Base-by-base conservation (phyloP, 2,888 invertebrate species). In the Dorcus hopei region DNA sequence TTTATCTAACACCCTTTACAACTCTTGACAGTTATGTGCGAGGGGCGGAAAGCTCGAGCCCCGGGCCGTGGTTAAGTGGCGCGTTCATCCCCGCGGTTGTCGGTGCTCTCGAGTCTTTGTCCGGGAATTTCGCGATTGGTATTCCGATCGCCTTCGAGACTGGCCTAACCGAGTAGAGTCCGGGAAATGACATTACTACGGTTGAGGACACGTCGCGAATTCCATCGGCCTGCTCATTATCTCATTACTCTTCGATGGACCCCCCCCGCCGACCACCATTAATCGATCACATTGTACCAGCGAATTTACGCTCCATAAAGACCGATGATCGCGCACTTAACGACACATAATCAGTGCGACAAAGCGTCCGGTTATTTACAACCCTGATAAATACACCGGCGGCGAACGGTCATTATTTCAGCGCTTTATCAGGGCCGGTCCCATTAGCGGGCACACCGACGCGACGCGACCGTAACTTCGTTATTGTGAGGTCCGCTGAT, bases 1-100 rank as follows among this genome's bases (percentile, higher is more conserved):
- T 70, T 70, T 71, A 70, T 71, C 70, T 58, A 55, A 72, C 73
- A 70, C 72, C 72, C 72, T 72, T 73, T 72, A 72, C 71, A 68
- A 71, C 67, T 68, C 70, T 69, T 73, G 74, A 73, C 75, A 74
- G 74, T 71, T 73, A 70, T 71, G 71, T 62, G 70, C 63, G 60
- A 61, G 64, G 55, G 57, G 57, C 54, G 54, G 52, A 57, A 62
- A 56, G 61, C 58, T 59, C 59, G 77, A 78, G 71, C 71, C 74
- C 71, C 71, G 71, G 74, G 75, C 68, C 73, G 74, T 73, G 73
- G 73, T 72, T 74, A 74, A 75, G 73, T 73, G 73, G 68, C 55
- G 58, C 52, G 41, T 52, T 56, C 54, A 40, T 53, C 50, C 40
- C 51, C 43, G 54, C 55, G 38, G 54, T 48, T 58, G 50, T 48